Evolutionary conservation across 2,888 invertebrate species (phyloP), one percentile per base, ranked within the genome.

Genomic region (Pheosia tremula): DNA sequence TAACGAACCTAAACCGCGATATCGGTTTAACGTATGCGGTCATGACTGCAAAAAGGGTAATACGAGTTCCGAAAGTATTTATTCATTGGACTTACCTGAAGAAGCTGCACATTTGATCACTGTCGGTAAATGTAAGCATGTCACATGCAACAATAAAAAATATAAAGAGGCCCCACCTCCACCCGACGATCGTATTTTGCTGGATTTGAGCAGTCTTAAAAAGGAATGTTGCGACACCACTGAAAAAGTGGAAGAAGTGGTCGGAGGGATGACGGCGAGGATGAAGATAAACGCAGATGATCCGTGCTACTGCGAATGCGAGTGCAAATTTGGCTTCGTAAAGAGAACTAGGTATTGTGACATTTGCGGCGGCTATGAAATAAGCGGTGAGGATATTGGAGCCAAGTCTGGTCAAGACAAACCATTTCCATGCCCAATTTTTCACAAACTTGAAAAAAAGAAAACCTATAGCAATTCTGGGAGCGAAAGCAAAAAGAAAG

Each of bases 371-470:
- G 93, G 93, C 5, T 93, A 83, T 63, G 91, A 92, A 80, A 70
- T 64, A 55, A 66, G 72, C 56, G 93, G 91, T 8, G 88, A 89
- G 24, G 91, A 91, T 56, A 56, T 84, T 49, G 62, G 74, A 2
- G 68, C 66, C 37, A 78, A 67, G 61, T 68, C 75, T 11, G 74
- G 62, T 9, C 72, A 67, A 24, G 76, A 81, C 13, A 74, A 79
- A 61, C 84, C 87, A n/a, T 85, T 83, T 66, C 91, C 91, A 0
- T 93, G 93, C 76, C 93, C 93, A 2, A 76, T 90, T 50, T 93
- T 73, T 72, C 90, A 93, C 65, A 92, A 91, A 63, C 64, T 80
- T 4, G 88, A 90, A 55, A 90, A 85, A 81, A 81, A 66, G 68
- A 90, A 84, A 71, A 73, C 75, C 8, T 77, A 71, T 60, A 88